Percentiles rank a stretch among this genome's conserved stretches.
Conservation (phyloP, 2,113 vertebrate species). For the Entomyzon cyanotis region DNA sequence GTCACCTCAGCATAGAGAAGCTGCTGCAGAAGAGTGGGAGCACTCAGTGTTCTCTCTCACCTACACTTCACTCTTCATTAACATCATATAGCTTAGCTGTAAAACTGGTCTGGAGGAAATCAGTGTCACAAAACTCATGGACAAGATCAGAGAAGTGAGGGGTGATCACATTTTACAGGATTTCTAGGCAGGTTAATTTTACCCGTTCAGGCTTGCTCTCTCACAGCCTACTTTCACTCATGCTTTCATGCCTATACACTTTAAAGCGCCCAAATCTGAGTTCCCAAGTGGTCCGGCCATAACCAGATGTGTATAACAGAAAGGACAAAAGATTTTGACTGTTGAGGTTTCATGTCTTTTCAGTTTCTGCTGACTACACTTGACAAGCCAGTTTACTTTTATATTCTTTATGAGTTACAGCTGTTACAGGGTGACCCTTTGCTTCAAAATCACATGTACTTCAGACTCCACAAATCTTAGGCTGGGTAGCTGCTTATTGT, state of each 20-base stretch:
- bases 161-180: background rate
- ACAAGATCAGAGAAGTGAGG: background rate
- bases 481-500: background rate
- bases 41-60: background rate
- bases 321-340: background rate
- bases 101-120: background rate
- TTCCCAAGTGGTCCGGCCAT: background rate
- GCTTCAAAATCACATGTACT: background rate
- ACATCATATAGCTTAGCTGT: background rate
- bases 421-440: background rate
- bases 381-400: background rate
- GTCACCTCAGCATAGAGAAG: background rate
- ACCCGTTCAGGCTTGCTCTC: background rate
- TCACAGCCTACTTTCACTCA: background rate
- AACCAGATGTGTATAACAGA: background rate
- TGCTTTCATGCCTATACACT: accelerated
- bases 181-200: background rate
- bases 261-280: accelerated
- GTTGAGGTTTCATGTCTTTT: background rate
- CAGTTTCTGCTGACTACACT: background rate
- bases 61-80: background rate
- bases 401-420: background rate
- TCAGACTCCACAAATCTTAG: background rate
- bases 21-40: background rate
- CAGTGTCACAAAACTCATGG: background rate